Evolutionary conservation across 2,888 invertebrate genomes (phyloP).

Genomic region (Ectemnius lituratus): DNA sequence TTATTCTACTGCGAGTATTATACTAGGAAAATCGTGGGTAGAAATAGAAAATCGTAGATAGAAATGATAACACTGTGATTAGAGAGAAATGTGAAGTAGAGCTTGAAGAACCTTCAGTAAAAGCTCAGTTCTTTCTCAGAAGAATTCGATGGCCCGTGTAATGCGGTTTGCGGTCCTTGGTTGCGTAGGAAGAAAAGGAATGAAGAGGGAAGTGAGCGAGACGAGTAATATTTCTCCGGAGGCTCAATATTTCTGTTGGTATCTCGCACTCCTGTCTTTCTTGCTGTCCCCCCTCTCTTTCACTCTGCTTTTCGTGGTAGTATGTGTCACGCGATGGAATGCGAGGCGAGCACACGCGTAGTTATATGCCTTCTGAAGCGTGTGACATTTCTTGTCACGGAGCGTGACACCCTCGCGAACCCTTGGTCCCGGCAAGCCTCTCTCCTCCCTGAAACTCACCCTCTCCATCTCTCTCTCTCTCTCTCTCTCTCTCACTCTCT

Average conservation of each 20-base stretch:
- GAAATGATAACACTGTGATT: too few relatives aligned
- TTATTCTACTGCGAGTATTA: too few relatives aligned
- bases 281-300: constrained; percentile 28
- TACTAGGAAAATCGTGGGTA: too few relatives aligned
- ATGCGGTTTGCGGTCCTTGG: constrained; percentile 43
- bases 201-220: constrained; percentile 36
- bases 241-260: constrained; percentile 56
- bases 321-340: constrained; percentile 58
- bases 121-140: background rate
- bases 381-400: constrained; percentile 75
- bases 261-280: constrained; percentile 19
- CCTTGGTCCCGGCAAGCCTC: constrained; percentile 46
- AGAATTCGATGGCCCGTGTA: constrained; percentile 36
- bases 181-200: constrained; percentile 17
- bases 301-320: constrained; percentile 44
- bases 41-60: too few relatives aligned
- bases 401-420: constrained; percentile 62
- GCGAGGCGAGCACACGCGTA: constrained; percentile 59
- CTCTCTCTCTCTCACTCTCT: constrained; percentile 24
- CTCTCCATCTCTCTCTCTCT: background rate
- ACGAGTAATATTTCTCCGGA: constrained; percentile 54
- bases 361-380: constrained; percentile 67
- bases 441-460: constrained; percentile 30
- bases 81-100: too few relatives aligned
- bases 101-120: too few relatives aligned